These are phyloP conservation scores for Dolichotis patagonum DNA, from an alignment of 2,113 vertebrate genomes.

Conservation along the genomic window DNA sequence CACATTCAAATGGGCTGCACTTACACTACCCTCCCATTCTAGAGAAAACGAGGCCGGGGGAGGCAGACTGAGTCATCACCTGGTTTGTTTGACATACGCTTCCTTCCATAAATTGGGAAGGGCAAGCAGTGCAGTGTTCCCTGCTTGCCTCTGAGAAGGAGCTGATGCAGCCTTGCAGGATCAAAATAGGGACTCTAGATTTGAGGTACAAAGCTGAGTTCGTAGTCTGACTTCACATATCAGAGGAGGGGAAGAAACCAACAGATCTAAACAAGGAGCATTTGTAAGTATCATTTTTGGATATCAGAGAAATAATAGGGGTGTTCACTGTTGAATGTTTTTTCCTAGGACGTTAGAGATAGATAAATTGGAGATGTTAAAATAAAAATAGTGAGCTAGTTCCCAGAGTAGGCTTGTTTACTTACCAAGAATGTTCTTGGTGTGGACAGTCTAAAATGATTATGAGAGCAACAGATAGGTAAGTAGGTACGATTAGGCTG, in stretches of 20 bases:
- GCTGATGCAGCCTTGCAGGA: neutral
- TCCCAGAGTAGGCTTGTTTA: neutral
- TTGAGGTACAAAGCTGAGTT: conserved; percentile 47
- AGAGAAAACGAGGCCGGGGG: conserved; percentile 81
- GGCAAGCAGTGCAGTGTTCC: conserved; percentile 72
- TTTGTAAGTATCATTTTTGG: conserved; percentile 73
- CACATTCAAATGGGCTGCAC: conserved; percentile 80
- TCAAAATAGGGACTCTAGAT: conserved; percentile 49
- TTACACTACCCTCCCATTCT: conserved; percentile 82
- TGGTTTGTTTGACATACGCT: conserved; percentile 87
- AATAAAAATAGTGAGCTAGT: conserved; percentile 35
- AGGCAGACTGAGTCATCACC: conserved; percentile 86
- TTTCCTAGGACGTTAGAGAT: neutral
- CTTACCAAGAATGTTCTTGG: conserved; percentile 37
- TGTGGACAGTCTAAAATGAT: conserved; percentile 5
- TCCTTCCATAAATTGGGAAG: conserved; percentile 86
- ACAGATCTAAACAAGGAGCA: conserved; percentile 46
- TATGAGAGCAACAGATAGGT: neutral
- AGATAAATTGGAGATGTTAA: conserved; percentile 40
- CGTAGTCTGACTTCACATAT: conserved; percentile 49
- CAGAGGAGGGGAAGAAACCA: neutral
- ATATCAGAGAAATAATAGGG: neutral
- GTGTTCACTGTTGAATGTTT: conserved; percentile 40
- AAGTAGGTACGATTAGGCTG: neutral
- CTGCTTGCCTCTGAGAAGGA: conserved; percentile 50